phyloP scores from a whole-genome alignment of 2,888 invertebrate genomes.

The Melinaea marsaeus region DNA sequence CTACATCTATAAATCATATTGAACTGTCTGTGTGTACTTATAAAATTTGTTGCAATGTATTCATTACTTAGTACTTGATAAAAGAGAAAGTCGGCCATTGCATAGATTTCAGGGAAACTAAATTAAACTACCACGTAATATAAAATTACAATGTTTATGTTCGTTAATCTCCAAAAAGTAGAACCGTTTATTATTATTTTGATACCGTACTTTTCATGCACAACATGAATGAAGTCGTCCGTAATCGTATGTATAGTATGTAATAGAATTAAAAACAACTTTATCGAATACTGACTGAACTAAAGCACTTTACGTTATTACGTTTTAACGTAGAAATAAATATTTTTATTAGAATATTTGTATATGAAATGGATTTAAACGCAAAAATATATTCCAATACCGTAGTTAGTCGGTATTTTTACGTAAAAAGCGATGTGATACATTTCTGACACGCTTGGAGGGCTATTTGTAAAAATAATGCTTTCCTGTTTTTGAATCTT shows the following conservation, averaged over 20 bases:
- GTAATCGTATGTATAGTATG: too few species aligned
- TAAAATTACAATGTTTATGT: too few species aligned
- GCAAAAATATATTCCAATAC: conserved; percentile 37
- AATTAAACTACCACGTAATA: too few species aligned
- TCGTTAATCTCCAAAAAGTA: too few species aligned
- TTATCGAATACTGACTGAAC: conserved; percentile 11
- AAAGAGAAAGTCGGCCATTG: too few species aligned
- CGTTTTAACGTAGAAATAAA: conserved; percentile 13
- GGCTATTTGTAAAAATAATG: conserved; percentile 41
- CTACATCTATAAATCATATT: neutral
- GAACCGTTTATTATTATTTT: too few species aligned
- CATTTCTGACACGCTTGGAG: conserved; percentile 39
- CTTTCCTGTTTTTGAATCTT: conserved; percentile 32
- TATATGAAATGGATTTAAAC: conserved; percentile 35
- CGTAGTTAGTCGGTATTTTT: conserved; percentile 38
- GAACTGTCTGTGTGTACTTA: too few species aligned
- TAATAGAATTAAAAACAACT: neutral
- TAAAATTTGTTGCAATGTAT: too few species aligned
- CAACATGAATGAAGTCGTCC: too few species aligned
- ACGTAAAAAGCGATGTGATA: conserved; percentile 40
- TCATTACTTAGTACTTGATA: too few species aligned
- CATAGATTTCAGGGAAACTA: too few species aligned
- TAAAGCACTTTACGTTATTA: conserved; percentile 16
- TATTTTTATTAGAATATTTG: conserved; percentile 25
- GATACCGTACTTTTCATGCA: too few species aligned